Percentiles rank a stretch among this genome's conserved stretches.
Evolutionary conservation across 2,888 invertebrate genomes (phyloP).

Genomic region (Drosophila robusta): DNA sequence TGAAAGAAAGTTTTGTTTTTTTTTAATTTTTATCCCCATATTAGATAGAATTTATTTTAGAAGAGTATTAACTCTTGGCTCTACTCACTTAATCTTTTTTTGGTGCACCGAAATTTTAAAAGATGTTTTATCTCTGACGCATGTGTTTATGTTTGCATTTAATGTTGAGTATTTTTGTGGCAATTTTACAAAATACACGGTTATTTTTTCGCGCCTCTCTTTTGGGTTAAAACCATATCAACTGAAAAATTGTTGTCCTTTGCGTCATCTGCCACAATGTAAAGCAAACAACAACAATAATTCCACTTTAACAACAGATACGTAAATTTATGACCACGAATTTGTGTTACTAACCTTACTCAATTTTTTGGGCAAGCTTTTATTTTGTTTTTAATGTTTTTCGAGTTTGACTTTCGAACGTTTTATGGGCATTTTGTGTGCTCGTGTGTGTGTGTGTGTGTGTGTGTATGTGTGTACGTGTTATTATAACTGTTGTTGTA

Average conservation of each 20-base stretch:
- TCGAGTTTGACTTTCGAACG: conserved; percentile 74
- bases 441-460: conserved; percentile 26
- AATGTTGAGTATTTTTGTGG: conserved; percentile 15
- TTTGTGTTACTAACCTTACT: conserved; percentile 79
- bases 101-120: conserved; percentile 4
- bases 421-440: conserved; percentile 64
- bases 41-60: too few relatives aligned
- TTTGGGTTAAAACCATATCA: conserved; percentile 26
- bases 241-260: conserved; percentile 66
- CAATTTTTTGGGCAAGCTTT: conserved; percentile 58
- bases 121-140: conserved; percentile 22
- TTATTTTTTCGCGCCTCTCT: conserved; percentile 23
- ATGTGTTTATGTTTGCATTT: conserved; percentile 9
- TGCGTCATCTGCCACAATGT: conserved; percentile 73
- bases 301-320: conserved; percentile 30
- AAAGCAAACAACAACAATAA: conserved; percentile 64
- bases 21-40: too few relatives aligned
- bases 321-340: conserved; percentile 75
- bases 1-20: too few relatives aligned
- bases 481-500: conserved; percentile 33
- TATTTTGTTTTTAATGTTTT: conserved; percentile 44
- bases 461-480: conserved; percentile 30
- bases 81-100: background rate
- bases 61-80: background rate
- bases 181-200: conserved; percentile 22